A percentile compares a stretch with the other conserved stretches of the same genome.
These are phyloP conservation scores for Saxicola maurus DNA, from an alignment of 2,797 vertebrate species.

Conservation along the genomic window DNA sequence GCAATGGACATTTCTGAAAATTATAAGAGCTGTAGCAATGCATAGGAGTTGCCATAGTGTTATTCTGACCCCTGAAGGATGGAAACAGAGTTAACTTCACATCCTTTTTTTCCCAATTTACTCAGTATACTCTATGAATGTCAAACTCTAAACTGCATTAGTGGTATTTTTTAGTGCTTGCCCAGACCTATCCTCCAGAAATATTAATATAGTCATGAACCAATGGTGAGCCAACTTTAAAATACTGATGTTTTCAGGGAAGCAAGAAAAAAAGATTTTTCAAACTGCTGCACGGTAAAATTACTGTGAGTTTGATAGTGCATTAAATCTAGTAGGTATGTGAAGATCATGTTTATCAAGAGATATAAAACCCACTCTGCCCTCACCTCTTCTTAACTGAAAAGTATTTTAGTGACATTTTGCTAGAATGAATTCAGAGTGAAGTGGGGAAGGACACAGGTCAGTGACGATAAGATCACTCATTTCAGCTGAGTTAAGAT, in stretches of 20 bases:
- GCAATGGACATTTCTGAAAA: slow-evolving; percentile 52
- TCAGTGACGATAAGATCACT: slow-evolving; percentile 26
- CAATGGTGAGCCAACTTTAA: slow-evolving; percentile 4
- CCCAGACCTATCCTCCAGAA: slow-evolving; percentile 27
- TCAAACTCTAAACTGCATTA: slow-evolving; percentile 58
- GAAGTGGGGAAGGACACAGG: slow-evolving; percentile 16
- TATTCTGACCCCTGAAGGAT: slow-evolving; percentile 84
- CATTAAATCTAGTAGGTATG: not conserved
- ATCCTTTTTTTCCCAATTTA: slow-evolving; percentile 53
- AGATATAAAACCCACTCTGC: not conserved
- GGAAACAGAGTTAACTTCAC: slow-evolving; percentile 74
- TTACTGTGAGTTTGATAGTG: slow-evolving; percentile 21
- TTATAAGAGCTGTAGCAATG: slow-evolving; percentile 45
- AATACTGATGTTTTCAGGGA: slow-evolving; percentile 13
- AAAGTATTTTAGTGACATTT: slow-evolving; percentile 27
- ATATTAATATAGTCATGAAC: slow-evolving; percentile 46
- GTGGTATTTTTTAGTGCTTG: slow-evolving; percentile 48
- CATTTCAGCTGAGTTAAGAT: slow-evolving; percentile 45
- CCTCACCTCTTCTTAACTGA: slow-evolving; percentile 17
- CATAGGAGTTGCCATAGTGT: slow-evolving; percentile 68
- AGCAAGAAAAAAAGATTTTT: not conserved
- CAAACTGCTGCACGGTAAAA: slow-evolving; percentile 33
- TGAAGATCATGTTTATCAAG: slow-evolving; percentile 5
- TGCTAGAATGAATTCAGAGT: slow-evolving; percentile 27
- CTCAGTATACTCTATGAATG: slow-evolving; percentile 55